These are phyloP conservation scores for Poecile atricapillus DNA, from an alignment of 2,113 vertebrate genomes.

Conservation along the genomic window DNA sequence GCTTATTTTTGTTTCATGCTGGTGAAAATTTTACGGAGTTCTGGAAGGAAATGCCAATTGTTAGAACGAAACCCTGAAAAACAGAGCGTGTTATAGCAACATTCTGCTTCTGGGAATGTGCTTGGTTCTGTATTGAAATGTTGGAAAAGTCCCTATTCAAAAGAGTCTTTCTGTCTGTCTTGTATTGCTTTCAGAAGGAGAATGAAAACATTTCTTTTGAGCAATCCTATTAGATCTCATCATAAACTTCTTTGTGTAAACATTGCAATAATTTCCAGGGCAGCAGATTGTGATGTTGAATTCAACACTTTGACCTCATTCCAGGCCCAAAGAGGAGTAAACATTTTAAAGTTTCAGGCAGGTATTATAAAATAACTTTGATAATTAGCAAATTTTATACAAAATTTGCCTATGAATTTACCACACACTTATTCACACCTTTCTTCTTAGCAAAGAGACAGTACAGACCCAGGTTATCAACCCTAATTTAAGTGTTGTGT, in stretches of 20 bases:
- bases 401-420: neutral
- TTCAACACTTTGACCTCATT: slow-evolving; percentile 16
- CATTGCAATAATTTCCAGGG: neutral
- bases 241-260: slow-evolving; percentile 40
- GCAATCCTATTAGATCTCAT: slow-evolving; percentile 6
- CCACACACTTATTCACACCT: neutral
- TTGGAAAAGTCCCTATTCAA: neutral
- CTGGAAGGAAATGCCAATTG: neutral
- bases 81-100: neutral
- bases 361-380: neutral
- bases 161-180: neutral
- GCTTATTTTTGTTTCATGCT: neutral
- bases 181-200: neutral
- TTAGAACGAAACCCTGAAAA: neutral
- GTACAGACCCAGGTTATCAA: neutral
- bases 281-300: neutral
- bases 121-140: neutral
- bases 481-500: neutral
- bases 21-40: neutral
- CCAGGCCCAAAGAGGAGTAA: neutral
- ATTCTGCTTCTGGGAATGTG: neutral
- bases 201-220: neutral
- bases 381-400: neutral
- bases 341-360: neutral
- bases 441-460: neutral